These are phyloP conservation scores for Belonocnema kinseyi DNA, from an alignment of 1,140 invertebrate species.

Conservation along the genomic window DNA sequence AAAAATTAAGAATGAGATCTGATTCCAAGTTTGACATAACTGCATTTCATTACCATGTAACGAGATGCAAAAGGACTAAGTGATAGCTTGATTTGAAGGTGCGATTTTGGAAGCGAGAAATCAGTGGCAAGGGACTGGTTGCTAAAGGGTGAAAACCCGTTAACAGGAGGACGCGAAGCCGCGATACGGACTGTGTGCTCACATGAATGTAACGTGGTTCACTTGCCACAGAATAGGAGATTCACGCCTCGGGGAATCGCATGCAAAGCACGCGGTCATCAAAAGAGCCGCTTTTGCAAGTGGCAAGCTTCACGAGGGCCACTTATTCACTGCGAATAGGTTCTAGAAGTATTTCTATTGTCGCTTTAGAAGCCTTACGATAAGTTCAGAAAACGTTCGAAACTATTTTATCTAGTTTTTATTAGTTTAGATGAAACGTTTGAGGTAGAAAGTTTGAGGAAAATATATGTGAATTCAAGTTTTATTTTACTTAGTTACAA, in stretches of 20 bases:
- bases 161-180: constrained; percentile 21
- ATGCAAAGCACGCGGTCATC: constrained; percentile 40
- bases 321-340: constrained; percentile 19
- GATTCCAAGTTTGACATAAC: too few relatives aligned
- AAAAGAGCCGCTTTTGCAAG: constrained; percentile 10
- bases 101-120: constrained; percentile 14
- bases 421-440: too few relatives aligned
- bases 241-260: constrained; percentile 39
- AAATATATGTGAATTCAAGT: too few relatives aligned
- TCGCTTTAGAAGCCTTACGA: background rate
- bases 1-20: too few relatives aligned
- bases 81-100: background rate
- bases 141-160: constrained; percentile 22
- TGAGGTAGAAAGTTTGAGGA: too few relatives aligned
- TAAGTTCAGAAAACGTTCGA: too few relatives aligned
- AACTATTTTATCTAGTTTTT: too few relatives aligned
- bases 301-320: background rate
- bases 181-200: constrained; percentile 31
- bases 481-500: too few relatives aligned
- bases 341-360: background rate
- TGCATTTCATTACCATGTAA: too few relatives aligned
- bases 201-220: constrained; percentile 22
- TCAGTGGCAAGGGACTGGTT: constrained; percentile 24
- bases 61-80: too few relatives aligned
- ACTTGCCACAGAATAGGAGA: constrained; percentile 41